phyloP scores from a whole-genome alignment of 2,113 vertebrate species.

The Entomyzon cyanotis region DNA sequence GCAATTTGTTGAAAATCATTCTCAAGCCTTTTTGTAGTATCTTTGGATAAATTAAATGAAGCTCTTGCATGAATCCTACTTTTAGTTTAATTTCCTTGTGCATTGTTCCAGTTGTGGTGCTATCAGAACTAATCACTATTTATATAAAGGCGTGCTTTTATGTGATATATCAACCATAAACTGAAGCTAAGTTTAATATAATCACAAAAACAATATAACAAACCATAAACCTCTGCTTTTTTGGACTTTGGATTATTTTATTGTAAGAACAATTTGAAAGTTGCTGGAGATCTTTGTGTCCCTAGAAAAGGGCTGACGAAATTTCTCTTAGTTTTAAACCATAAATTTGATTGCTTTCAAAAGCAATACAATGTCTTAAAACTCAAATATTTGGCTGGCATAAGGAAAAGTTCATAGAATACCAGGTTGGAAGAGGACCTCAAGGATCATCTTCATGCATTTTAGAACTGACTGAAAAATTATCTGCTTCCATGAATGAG shows the following conservation, averaged over 20 bases:
- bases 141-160: background rate
- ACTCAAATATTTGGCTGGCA: background rate
- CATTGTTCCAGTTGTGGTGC: background rate
- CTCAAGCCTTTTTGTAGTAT: background rate
- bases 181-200: background rate
- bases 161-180: background rate
- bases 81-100: background rate
- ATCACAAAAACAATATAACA: background rate
- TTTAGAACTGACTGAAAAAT: background rate
- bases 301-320: background rate
- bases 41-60: background rate
- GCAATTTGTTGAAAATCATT: background rate
- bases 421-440: background rate
- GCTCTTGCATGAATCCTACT: background rate
- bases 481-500: background rate
- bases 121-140: background rate
- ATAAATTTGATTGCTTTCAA: background rate
- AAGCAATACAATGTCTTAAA: background rate
- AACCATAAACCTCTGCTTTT: background rate
- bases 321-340: background rate
- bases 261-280: background rate
- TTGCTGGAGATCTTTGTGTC: background rate
- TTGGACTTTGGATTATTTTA: slow-evolving; percentile 5
- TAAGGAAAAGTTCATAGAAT: background rate
- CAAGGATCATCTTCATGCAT: background rate